These are phyloP conservation scores for Cantharis rufa DNA, from an alignment of 2,888 invertebrate species.

Conservation along the genomic window DNA sequence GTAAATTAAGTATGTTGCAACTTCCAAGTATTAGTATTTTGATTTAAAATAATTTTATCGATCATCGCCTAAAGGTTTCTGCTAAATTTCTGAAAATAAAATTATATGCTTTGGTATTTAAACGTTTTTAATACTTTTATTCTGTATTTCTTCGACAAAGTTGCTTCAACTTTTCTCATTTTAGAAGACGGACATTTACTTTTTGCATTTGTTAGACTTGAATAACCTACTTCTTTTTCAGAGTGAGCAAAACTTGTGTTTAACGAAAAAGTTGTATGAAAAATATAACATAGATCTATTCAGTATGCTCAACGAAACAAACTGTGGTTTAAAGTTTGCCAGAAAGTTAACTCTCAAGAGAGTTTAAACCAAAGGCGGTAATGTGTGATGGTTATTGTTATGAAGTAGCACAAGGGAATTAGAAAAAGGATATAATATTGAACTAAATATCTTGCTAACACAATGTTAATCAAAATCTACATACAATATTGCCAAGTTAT, in stretches of 20 bases:
- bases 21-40: neutral
- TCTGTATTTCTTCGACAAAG: neutral
- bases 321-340: slow-evolving; percentile 33
- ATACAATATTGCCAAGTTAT: neutral
- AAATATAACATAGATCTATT: slow-evolving; percentile 25
- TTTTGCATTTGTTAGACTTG: neutral
- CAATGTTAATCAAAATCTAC: neutral
- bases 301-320: slow-evolving; percentile 24
- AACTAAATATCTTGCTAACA: slow-evolving; percentile 30
- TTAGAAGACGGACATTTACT: neutral
- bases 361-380: slow-evolving; percentile 37
- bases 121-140: neutral
- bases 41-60: neutral
- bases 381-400: slow-evolving; percentile 40
- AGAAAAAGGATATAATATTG: slow-evolving; percentile 26
- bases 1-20: neutral
- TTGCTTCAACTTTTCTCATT: neutral
- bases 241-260: neutral
- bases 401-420: slow-evolving; percentile 32
- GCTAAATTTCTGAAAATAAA: neutral
- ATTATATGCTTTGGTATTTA: neutral
- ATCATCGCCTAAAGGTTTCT: neutral
- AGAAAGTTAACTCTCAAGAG: slow-evolving; percentile 37
- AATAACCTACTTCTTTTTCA: neutral
- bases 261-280: slow-evolving; percentile 8